These are phyloP conservation scores for Lontra canadensis DNA, from an alignment of 2,113 vertebrate species.

Conservation along the genomic window DNA sequence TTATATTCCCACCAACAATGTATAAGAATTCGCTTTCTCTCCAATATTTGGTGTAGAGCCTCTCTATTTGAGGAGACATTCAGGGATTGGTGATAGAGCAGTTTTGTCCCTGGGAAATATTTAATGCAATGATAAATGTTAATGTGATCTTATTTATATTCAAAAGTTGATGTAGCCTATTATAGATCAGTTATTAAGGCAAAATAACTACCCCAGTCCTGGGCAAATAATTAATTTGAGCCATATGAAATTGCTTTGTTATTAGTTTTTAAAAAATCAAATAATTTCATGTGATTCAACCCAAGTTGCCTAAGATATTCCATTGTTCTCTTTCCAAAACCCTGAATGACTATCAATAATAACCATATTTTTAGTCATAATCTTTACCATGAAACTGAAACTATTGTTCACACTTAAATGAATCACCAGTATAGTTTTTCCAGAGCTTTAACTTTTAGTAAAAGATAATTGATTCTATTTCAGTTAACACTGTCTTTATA, in stretches of 20 bases:
- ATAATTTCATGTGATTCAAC: not conserved
- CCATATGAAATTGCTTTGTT: not conserved
- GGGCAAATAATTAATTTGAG: not conserved
- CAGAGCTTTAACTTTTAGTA: not conserved
- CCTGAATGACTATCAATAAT: not conserved
- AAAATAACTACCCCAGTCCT: not conserved
- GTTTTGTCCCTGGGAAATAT: not conserved
- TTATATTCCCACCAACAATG: not conserved
- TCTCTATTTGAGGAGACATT: not conserved
- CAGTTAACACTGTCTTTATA: not conserved
- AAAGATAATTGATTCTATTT: not conserved
- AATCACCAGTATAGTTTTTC: not conserved
- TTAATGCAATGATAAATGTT: not conserved
- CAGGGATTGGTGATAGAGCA: not conserved
- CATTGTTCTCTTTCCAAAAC: not conserved
- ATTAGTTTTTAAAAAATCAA: not conserved
- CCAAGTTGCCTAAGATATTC: not conserved
- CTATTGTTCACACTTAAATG: not conserved
- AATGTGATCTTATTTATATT: slow-evolving; percentile 31
- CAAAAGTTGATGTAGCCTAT: not conserved
- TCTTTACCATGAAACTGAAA: accelerated
- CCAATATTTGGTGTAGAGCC: not conserved
- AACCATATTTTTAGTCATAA: not conserved
- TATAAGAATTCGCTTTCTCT: not conserved
- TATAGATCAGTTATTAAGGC: not conserved